These are phyloP conservation scores for Melipona quadrifasciata DNA, from an alignment of 1,140 invertebrate species.

Conservation along the genomic window DNA sequence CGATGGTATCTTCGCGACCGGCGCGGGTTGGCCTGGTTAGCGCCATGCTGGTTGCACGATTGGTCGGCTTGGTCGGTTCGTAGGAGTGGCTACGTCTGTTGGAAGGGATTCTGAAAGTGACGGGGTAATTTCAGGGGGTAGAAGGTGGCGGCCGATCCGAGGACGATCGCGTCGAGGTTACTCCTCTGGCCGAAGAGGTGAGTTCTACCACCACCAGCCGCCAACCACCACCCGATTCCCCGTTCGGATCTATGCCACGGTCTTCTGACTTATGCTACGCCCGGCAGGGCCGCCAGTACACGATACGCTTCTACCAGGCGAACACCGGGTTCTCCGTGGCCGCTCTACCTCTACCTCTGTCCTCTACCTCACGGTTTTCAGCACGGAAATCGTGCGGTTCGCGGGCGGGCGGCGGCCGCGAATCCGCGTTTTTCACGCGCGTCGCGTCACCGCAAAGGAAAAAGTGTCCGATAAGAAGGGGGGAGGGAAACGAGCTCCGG, in stretches of 20 bases:
- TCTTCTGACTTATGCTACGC: conserved; percentile 69
- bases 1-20: conserved; percentile 72
- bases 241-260: conserved; percentile 69
- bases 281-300: conserved; percentile 72
- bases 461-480: conserved; percentile 24
- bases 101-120: conserved; percentile 56
- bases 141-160: conserved; percentile 46
- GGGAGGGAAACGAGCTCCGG: conserved; percentile 35
- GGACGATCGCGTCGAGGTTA: conserved; percentile 47
- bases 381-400: neutral
- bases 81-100: conserved; percentile 60
- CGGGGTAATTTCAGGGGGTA: conserved; percentile 36
- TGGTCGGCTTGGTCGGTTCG: conserved; percentile 61
- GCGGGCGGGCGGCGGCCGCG: neutral
- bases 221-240: conserved; percentile 50
- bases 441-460: conserved; percentile 10
- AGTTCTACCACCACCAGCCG: conserved; percentile 56
- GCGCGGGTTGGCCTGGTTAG: conserved; percentile 65
- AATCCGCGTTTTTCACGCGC: conserved; percentile 31
- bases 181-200: conserved; percentile 43
- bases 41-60: conserved; percentile 77
- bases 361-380: conserved; percentile 25
- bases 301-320: conserved; percentile 76
- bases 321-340: conserved; percentile 69
- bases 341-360: neutral